These are phyloP conservation scores for Microctonus aethiopoides DNA, from an alignment of 2,888 invertebrate species.

Conservation along the genomic window DNA sequence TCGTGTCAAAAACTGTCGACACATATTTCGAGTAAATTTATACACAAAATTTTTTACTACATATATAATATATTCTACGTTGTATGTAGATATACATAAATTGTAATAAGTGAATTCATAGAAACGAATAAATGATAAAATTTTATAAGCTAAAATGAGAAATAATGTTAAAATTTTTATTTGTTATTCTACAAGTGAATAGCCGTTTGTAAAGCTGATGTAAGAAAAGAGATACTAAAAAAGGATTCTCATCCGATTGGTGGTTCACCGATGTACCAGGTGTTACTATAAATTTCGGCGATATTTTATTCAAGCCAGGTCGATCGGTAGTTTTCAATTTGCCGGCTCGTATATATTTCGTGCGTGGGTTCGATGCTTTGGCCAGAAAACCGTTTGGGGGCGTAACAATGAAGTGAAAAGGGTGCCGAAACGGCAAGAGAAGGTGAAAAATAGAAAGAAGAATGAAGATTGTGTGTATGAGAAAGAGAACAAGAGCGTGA, in stretches of 20 bases:
- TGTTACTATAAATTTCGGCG: constrained; percentile 66
- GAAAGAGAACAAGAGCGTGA: neutral
- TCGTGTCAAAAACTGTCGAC: too few species aligned
- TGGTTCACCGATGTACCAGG: constrained; percentile 59
- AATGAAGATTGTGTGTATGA: neutral
- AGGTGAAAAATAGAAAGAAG: neutral
- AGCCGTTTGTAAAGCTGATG: constrained; percentile 8
- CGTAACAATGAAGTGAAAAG: constrained; percentile 17
- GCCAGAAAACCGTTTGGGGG: constrained; percentile 38
- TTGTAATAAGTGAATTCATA: too few species aligned
- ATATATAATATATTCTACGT: too few species aligned
- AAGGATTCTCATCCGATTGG: constrained; percentile 35
- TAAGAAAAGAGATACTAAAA: constrained; percentile 20
- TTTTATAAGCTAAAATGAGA: neutral
- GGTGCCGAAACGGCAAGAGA: constrained; percentile 3
- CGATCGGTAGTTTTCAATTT: constrained; percentile 67
- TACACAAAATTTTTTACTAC: too few species aligned
- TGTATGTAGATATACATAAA: too few species aligned
- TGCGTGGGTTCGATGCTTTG: constrained; percentile 39
- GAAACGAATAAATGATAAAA: neutral
- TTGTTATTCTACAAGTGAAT: constrained; percentile 13
- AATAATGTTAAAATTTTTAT: neutral
- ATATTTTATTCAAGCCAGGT: constrained; percentile 66
- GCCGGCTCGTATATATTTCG: constrained; percentile 65
- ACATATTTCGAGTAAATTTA: too few species aligned